Base-by-base conservation (phyloP, 2,888 invertebrate species). In the Trachelus iudaicus region DNA sequence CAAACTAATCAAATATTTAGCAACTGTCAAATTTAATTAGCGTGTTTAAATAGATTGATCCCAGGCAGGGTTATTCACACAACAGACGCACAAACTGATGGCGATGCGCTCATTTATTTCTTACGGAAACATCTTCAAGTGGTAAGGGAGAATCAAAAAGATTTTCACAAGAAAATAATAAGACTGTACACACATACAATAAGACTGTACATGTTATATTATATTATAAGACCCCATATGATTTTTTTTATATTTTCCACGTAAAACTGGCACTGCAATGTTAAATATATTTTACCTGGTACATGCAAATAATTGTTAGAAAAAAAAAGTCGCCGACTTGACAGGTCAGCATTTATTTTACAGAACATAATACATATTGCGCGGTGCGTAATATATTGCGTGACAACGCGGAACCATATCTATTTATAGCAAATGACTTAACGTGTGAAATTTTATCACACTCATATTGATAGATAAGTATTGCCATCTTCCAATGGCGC, bases 381-480 rank as follows among this genome's bases (percentile, higher is more conserved):
- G 71, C 12, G 71, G 33, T 31, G 71, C 31, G 11, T 71, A 71
- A 71, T 71, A 33, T 31, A 15, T 34, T 31, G 13, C 15, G 71
- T 23, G 71, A 33, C 71, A 71, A 34, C 31, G 71, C 71, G 71
- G 33, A 71, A 71, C 71, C 71, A 71, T 56, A 56, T 71, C 71
- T 71, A 71, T 71, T 71, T 71, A 71, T 71, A 71, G 71, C 31
- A 71, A 71, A 71, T 71, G 71, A 71, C 71, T 69, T 69, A 71
- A 71, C 12, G 12, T 71, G 71, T 71, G 71, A 23, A 71, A 71
- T 33, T 30, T 71, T 71, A 71, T 31, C 71, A 71, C 71, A 71
- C 71, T 71, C 31, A 33, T 71, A 31, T 56, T 56, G 71, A 71
- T 71, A 71, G 30, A 71, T 71, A 71, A 33, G 71, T 71, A 34